Evolutionary conservation across 2,888 invertebrate genomes (phyloP).

Genomic region (Sepioteuthis lessoniana): DNA sequence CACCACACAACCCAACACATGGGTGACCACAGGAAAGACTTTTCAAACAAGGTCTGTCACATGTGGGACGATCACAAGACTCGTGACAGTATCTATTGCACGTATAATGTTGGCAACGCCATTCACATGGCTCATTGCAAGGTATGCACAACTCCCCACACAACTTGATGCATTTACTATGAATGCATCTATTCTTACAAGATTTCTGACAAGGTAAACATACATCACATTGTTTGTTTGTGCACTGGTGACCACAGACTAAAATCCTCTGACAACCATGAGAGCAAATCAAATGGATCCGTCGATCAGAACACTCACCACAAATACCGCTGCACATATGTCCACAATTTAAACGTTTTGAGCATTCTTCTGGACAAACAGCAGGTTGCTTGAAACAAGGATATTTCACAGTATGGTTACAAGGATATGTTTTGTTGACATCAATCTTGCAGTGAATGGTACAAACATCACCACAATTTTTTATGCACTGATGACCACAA

Average conservation of each 20-base stretch:
- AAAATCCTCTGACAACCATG: slow-evolving; percentile 79
- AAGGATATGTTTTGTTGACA: background rate
- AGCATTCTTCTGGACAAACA: slow-evolving; percentile 59
- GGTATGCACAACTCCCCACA: slow-evolving; percentile 69
- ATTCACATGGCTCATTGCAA: slow-evolving; percentile 73
- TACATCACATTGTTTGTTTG: slow-evolving; percentile 66
- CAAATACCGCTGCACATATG: slow-evolving; percentile 71
- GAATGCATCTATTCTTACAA: slow-evolving; percentile 73
- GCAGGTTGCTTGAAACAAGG: background rate
- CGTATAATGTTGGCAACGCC: slow-evolving; percentile 70
- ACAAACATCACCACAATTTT: slow-evolving; percentile 53
- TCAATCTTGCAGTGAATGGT: slow-evolving; percentile 52
- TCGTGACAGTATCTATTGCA: slow-evolving; percentile 72
- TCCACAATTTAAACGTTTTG: slow-evolving; percentile 59
- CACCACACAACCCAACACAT: slow-evolving; percentile 83
- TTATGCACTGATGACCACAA: slow-evolving; percentile 57
- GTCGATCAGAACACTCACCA: slow-evolving; percentile 79
- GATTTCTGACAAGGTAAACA: slow-evolving; percentile 73
- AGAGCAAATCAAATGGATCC: slow-evolving; percentile 79
- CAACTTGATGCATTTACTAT: slow-evolving; percentile 64
- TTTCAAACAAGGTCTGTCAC: slow-evolving; percentile 72
- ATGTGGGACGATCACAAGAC: slow-evolving; percentile 72
- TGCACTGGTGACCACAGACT: slow-evolving; percentile 76
- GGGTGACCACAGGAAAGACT: slow-evolving; percentile 78
- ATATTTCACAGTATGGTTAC: background rate